These are phyloP conservation scores for Aurelia aurita DNA, from an alignment of 30 jellyfish, hydroid and myxozoan species.

Conservation along the genomic window DNA sequence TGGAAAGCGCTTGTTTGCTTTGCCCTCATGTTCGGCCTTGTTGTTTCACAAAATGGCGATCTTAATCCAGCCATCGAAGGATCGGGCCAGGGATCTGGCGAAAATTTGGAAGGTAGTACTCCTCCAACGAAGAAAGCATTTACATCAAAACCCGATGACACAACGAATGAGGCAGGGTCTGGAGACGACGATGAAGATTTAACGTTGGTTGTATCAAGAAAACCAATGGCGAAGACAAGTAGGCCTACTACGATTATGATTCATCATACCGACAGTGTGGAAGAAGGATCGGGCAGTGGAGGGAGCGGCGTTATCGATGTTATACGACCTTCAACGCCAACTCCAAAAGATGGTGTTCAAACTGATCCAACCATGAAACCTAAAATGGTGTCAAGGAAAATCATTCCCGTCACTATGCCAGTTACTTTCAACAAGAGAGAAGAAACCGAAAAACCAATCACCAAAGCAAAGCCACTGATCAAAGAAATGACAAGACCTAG, in stretches of 20 bases:
- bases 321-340: neutral
- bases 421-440: neutral
- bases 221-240: conserved; percentile 8
- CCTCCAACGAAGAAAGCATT: neutral
- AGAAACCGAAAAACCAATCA: conserved; percentile 3
- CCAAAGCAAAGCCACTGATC: neutral
- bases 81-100: conserved; percentile 19
- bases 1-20: conserved; percentile 3
- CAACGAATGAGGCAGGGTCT: conserved; percentile 43
- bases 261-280: conserved; percentile 29
- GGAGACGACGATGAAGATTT: conserved; percentile 52
- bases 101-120: neutral
- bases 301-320: conserved; percentile 60
- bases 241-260: neutral
- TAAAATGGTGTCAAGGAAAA: neutral
- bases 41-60: conserved; percentile 58
- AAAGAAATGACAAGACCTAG: no score
- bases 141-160: conserved; percentile 24
- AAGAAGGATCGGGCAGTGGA: conserved; percentile 71
- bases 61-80: conserved; percentile 23
- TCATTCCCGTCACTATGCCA: neutral
- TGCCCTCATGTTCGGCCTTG: conserved; percentile 68
- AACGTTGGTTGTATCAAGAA: neutral
- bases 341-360: neutral
- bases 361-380: neutral